Conservation (phyloP, 2,113 vertebrate species). For the Callithrix jacchus region DNA sequence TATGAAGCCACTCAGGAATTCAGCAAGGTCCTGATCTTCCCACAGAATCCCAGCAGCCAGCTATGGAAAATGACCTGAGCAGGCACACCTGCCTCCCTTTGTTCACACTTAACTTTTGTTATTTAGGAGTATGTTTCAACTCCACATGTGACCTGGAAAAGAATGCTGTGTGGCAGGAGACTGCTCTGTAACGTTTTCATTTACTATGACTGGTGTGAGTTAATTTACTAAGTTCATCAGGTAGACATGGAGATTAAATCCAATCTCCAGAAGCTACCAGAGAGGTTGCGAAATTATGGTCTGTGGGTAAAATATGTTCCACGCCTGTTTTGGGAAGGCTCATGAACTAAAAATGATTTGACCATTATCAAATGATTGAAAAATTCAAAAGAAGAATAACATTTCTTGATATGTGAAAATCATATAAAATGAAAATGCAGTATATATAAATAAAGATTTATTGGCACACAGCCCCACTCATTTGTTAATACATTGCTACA, state of each 20-base stretch:
- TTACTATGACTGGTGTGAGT: constrained; percentile 23
- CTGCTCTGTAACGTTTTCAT: constrained; percentile 30
- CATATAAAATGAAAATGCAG: constrained; percentile 29
- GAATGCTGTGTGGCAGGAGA: not conserved
- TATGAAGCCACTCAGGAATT: not conserved
- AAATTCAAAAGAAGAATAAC: not conserved
- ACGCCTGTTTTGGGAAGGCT: not conserved
- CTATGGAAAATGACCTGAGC: too few species aligned
- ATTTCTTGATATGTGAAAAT: not conserved
- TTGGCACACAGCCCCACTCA: not conserved
- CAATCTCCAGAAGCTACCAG: constrained; percentile 28
- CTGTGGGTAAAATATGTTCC: not conserved
- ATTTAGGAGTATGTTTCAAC: not conserved
- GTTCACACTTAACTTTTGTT: not conserved
- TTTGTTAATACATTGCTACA: too few species aligned
- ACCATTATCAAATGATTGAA: not conserved
- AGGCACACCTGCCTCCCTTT: too few species aligned
- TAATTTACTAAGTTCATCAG: constrained; percentile 32
- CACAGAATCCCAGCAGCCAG: too few species aligned
- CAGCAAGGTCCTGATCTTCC: too few species aligned
- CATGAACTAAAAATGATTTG: not conserved
- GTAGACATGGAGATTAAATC: not conserved
- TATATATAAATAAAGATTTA: constrained; percentile 50
- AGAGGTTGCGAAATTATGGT: not conserved
- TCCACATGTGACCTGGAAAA: constrained; percentile 33